Percentiles rank a stretch among this genome's conserved stretches.
Conservation (phyloP, 2,113 vertebrate genomes). For the Cephalopterus ornatus region DNA sequence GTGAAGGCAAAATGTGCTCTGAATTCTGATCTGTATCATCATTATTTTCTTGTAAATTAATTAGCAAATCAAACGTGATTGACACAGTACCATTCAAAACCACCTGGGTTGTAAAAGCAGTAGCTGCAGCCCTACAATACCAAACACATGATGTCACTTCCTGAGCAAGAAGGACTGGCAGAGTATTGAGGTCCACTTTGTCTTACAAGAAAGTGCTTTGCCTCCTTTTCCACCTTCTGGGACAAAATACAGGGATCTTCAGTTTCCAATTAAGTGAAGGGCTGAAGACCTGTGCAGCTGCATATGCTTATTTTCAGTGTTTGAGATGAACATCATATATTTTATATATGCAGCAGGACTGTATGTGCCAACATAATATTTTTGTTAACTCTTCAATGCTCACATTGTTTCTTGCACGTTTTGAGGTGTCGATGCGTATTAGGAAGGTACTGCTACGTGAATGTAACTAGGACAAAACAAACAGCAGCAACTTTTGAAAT, state of each 20-base stretch:
- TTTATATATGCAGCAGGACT: background rate
- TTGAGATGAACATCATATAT: background rate
- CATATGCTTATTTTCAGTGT: background rate
- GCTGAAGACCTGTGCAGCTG: slow-evolving; percentile 20
- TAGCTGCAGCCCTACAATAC: background rate
- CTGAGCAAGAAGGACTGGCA: background rate
- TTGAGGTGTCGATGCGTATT: background rate
- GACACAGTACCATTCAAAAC: background rate
- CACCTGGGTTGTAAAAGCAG: background rate
- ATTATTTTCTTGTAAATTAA: background rate
- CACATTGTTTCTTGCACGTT: background rate
- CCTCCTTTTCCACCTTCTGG: background rate
- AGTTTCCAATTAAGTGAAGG: background rate
- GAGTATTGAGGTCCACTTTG: background rate
- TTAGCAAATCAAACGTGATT: background rate
- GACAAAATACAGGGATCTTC: background rate
- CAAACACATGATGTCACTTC: background rate
- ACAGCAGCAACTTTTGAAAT: background rate
- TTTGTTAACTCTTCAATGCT: background rate
- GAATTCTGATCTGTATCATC: background rate
- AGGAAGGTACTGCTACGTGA: background rate
- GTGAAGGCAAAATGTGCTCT: background rate
- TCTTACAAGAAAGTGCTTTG: slow-evolving; percentile 5
- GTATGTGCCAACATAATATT: background rate
- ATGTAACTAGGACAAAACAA: background rate